Base-by-base conservation (phyloP, 2,797 vertebrate genomes). In the Cirrhinus molitorella region DNA sequence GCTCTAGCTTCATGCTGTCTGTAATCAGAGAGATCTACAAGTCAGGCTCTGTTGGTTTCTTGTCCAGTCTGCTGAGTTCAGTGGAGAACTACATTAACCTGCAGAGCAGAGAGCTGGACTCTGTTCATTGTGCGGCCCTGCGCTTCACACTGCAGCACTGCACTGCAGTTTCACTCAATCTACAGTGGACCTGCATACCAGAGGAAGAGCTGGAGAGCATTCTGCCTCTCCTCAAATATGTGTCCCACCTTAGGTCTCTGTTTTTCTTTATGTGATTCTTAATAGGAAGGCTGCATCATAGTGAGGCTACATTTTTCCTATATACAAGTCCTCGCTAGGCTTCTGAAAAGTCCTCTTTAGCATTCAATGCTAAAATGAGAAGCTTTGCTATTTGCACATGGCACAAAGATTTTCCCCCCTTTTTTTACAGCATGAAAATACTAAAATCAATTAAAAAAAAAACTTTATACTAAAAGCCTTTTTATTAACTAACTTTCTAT, bases 171-270 rank as follows among this genome's bases (percentile, higher is more conserved):
- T 81, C 78, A 73, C 90, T 92, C 72, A 90, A 88, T 45, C 87
- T 93, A 80, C 12, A 85, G 75, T 90, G 89, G 91, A 85, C 72
- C 79, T 92, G 83, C 85, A 83, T 91, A 73, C 85, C 90, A 82
- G 81, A 87, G 43, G 86, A 31, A 66, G 89, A 73, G 77, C 47
- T 88, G 37, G n/a, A 90, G 76, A 83, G 49, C 70, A 45, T 85
- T 16, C 9, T 88, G 55, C 59, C 61, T 49, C 78, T 87, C 6
- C 55, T 85, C 45, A 77, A 21, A 40, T 80, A 79, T 12, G 72
- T 88, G 23, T 87, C 84, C 13, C 23, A 63, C 21, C 87, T 89
- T 3, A 87, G 86, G 87, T 89, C 25, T 80, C 67, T 21, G 17
- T 66, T 40, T 45, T 17, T 8, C 16, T 19, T 0, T 40, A 34